phyloP scores from a whole-genome alignment of 1,140 invertebrate species.

The Drosophila dunni region DNA sequence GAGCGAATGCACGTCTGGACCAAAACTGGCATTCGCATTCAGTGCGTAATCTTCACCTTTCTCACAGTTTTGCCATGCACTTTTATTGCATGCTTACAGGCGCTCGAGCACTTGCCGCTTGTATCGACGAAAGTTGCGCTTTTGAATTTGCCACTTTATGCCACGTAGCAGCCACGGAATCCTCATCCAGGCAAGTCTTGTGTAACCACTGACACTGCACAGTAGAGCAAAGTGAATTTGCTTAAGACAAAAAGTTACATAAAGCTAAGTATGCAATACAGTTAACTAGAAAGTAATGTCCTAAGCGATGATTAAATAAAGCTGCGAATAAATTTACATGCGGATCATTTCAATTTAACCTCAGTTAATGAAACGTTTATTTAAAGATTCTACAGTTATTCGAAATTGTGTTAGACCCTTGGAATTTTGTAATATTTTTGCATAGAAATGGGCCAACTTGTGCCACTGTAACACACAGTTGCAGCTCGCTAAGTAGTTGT shows the following conservation, averaged over 20 bases:
- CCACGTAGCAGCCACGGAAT: slow-evolving; percentile 41
- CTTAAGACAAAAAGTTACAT: no score
- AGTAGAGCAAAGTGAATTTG: background rate
- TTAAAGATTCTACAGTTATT: no score
- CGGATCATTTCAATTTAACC: no score
- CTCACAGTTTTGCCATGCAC: slow-evolving; percentile 66
- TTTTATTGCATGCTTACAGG: slow-evolving; percentile 70
- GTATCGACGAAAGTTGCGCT: slow-evolving; percentile 78
- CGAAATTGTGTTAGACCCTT: background rate
- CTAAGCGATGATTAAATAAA: no score
- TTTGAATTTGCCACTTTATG: slow-evolving; percentile 75
- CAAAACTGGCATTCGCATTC: slow-evolving; percentile 71
- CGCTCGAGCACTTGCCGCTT: slow-evolving; percentile 43
- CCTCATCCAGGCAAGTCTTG: slow-evolving; percentile 21
- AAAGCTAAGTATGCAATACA: no score
- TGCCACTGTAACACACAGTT: slow-evolving; percentile 29
- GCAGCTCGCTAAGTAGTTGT: slow-evolving; percentile 74
- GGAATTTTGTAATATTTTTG: background rate
- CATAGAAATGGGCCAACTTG: background rate
- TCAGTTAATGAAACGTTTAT: no score
- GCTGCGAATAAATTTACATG: no score
- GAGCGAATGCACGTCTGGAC: slow-evolving; percentile 11
- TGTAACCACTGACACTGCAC: slow-evolving; percentile 3
- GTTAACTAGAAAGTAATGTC: no score
- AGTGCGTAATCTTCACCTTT: slow-evolving; percentile 80